These are phyloP conservation scores for Allobates femoralis DNA, from an alignment of 2,797 vertebrate genomes.

Conservation along the genomic window DNA sequence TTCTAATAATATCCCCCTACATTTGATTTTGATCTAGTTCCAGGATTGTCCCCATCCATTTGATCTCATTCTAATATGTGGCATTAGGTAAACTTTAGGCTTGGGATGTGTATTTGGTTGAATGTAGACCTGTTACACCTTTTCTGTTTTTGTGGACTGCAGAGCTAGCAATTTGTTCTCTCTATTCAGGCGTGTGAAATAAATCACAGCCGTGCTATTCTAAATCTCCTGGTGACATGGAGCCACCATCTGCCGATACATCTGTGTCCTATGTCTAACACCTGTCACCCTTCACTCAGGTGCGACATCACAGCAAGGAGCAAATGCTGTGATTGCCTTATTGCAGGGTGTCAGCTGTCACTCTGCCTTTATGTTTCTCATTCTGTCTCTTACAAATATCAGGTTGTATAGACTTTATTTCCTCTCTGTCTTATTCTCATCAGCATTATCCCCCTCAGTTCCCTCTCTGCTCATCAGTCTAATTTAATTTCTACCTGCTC, in stretches of 20 bases:
- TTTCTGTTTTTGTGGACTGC: not conserved
- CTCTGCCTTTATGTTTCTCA: not conserved
- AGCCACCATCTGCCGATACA: conserved; percentile 35
- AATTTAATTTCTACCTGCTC: not conserved
- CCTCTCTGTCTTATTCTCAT: not conserved
- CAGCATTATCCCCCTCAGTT: not conserved
- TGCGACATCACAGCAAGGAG: conserved; percentile 29
- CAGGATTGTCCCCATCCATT: not conserved
- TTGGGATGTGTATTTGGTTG: not conserved
- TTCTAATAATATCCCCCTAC: no score
- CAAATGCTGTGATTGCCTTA: not conserved
- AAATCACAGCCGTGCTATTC: conserved; percentile 11
- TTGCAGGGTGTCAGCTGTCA: conserved; percentile 28
- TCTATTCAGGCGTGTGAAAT: not conserved
- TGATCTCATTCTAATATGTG: not conserved
- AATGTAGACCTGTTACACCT: no score
- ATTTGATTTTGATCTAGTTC: no score
- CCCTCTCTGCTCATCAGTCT: not conserved
- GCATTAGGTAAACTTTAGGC: not conserved
- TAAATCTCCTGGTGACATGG: conserved; percentile 31
- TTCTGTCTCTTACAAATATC: conserved; percentile 1
- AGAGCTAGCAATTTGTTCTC: conserved; percentile 13
- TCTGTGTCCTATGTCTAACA: conserved; percentile 12
- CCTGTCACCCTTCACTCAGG: conserved; percentile 36
- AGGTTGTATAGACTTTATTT: not conserved